Evolutionary conservation across 2,113 vertebrate species (phyloP).

Genomic region (Porphyrio hochstetteri): DNA sequence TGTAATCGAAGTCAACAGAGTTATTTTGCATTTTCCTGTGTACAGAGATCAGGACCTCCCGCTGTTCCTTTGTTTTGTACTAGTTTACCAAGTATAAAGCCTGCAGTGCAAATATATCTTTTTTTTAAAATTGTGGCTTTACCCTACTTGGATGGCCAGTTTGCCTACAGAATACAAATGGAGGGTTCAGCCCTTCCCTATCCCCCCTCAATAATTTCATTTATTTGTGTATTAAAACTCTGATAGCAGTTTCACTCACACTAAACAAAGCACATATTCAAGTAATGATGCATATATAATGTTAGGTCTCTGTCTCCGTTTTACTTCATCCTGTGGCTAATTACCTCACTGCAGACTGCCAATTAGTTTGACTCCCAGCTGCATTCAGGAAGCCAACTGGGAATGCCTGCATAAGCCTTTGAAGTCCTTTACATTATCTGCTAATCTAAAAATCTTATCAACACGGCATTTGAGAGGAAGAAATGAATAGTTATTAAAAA

Average conservation of each 20-base stretch:
- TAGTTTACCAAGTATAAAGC: not conserved
- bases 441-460: conserved; percentile 44
- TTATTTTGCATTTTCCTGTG: not conserved
- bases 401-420: conserved; percentile 23
- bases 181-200: not conserved
- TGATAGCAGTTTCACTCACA: not conserved
- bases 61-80: not conserved
- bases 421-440: conserved; percentile 47
- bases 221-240: not conserved
- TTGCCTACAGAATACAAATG: not conserved
- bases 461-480: not conserved
- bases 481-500: conserved; percentile 28
- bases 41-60: not conserved
- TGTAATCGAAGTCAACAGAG: not conserved
- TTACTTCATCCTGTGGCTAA: conserved; percentile 31
- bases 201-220: not conserved
- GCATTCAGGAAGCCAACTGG: conserved; percentile 4
- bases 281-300: conserved; percentile 16
- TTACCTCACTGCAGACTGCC: not conserved
- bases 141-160: not conserved
- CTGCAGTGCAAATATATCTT: accelerated
- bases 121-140: not conserved
- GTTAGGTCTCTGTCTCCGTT: not conserved
- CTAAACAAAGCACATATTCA: not conserved
- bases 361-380: conserved; percentile 43